Evolutionary conservation across 2,888 invertebrate species (phyloP), one percentile per base, ranked within the genome.

Genomic region (Zele albiditarsus): DNA sequence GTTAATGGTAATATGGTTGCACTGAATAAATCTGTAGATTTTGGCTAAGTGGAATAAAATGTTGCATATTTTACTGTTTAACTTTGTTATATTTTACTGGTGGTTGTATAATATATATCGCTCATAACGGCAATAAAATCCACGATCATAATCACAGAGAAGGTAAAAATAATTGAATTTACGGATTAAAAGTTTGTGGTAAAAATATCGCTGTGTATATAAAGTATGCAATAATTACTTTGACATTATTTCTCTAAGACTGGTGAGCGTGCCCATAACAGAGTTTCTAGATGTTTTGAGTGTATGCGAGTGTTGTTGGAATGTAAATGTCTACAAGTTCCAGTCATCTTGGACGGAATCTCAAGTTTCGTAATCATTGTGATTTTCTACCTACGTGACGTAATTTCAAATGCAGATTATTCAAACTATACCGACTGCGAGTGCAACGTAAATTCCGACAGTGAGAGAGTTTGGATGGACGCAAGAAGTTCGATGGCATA

Each of bases 341-440:
- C 82, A 42, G 62, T 70, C 60, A 74, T 78, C 72, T 76, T 68
- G 60, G 65, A 65, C 71, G 78, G 79, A 84, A 84, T 84, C 83
- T 82, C 85, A 84, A 85, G 85, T 85, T 84, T 81, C 82, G 80
- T 85, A 85, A 86, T 84, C 84, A 84, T 85, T 81, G 83, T 82
- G 83, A 86, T 86, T 86, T 84, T 83, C 78, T 80, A 81, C 80
- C 80, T 83, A 84, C 86, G 84, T 85, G 85, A 84, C 79, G 82
- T 84, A 84, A 85, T 86, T 85, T 82, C 82, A 79, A 86, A 85
- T 84, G 79, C 80, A 81, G 82, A 85, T 85, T 86, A 85, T 85
- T 86, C 84, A 84, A 83, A 84, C 84, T 82, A n/a, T n/a, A 63
- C 42, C 65, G 53, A 70, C 80, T 69, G 77, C 72, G 62, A 80